These are phyloP conservation scores for Sinocyclocheilus rhinocerous DNA, from an alignment of 2,113 vertebrate species.

Conservation along the genomic window DNA sequence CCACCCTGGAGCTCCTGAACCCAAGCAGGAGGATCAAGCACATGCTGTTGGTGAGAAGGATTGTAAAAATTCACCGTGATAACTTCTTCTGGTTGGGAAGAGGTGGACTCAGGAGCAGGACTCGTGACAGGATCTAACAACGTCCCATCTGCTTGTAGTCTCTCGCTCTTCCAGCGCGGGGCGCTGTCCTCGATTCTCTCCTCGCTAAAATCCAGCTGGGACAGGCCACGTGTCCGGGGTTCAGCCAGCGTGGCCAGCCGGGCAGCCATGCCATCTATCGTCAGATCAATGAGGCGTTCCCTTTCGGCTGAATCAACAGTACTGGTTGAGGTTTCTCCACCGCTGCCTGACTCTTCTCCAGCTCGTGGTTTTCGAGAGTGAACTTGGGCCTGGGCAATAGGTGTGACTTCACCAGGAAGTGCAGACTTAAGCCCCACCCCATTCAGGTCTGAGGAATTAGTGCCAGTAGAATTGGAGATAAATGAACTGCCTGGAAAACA, in stretches of 20 bases:
- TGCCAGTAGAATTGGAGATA: conserved; percentile 15
- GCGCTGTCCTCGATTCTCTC: conserved; percentile 59
- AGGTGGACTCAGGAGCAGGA: conserved; percentile 38
- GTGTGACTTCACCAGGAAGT: conserved; percentile 34
- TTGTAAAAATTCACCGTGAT: conserved; percentile 85
- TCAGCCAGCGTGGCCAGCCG: conserved; percentile 64
- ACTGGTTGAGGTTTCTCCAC: conserved; percentile 23
- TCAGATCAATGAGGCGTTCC: conserved; percentile 71
- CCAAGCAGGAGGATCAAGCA: conserved; percentile 60
- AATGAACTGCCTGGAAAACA: conserved; percentile 38
- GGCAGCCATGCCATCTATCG: conserved; percentile 57
- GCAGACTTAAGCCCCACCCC: conserved; percentile 26
- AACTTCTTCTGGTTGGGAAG: conserved; percentile 58
- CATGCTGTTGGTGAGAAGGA: conserved; percentile 65
- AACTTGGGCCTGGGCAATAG: conserved; percentile 39
- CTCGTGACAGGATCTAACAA: conserved; percentile 52
- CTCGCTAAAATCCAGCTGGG: conserved; percentile 64
- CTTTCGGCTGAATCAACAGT: conserved; percentile 69
- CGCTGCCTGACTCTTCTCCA: conserved; percentile 76
- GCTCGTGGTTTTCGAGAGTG: conserved; percentile 47
- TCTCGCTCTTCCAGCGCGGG: conserved; percentile 23
- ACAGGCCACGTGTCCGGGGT: conserved; percentile 59
- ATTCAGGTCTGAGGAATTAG: conserved; percentile 21
- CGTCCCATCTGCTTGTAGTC: conserved; percentile 44
- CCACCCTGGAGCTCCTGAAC: conserved; percentile 69